phyloP scores from a whole-genome alignment of 92 coral and sea anemone genomes.

The Diadumene lineata region DNA sequence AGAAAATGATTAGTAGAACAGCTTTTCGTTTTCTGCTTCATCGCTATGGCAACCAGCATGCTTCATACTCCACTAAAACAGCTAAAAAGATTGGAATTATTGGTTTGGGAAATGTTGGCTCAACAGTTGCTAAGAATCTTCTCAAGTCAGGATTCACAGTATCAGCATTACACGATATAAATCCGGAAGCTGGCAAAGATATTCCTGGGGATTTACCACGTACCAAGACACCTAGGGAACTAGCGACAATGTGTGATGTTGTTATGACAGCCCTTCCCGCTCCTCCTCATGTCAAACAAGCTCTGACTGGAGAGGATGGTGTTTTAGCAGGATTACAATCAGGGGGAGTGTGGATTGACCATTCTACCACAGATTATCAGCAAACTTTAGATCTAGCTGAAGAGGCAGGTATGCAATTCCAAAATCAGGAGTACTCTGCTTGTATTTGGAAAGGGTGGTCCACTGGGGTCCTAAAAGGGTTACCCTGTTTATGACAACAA shows the following conservation, averaged over 20 bases:
- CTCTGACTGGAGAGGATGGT: conserved; percentile 54
- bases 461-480: no score
- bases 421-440: no score
- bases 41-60: no score
- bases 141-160: conserved; percentile 46
- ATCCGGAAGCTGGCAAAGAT: conserved; percentile 23
- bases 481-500: no score
- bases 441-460: no score
- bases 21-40: no score
- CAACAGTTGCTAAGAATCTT: conserved; percentile 38
- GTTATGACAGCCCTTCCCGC: conserved; percentile 68
- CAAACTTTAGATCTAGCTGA: conserved; percentile 55
- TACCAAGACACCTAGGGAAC: conserved; percentile 38
- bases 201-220: conserved; percentile 33
- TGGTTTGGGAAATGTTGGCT: conserved; percentile 66
- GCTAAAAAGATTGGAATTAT: conserved; percentile 50
- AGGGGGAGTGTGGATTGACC: conserved; percentile 66
- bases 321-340: conserved; percentile 22
- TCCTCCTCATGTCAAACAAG: conserved; percentile 66
- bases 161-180: conserved; percentile 26
- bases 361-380: conserved; percentile 63
- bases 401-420: conserved; percentile 5
- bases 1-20: no score
- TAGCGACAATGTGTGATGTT: conserved; percentile 44
- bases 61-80: no score